These are phyloP conservation scores for Zele albiditarsus DNA, from an alignment of 2,888 invertebrate species.

Conservation along the genomic window DNA sequence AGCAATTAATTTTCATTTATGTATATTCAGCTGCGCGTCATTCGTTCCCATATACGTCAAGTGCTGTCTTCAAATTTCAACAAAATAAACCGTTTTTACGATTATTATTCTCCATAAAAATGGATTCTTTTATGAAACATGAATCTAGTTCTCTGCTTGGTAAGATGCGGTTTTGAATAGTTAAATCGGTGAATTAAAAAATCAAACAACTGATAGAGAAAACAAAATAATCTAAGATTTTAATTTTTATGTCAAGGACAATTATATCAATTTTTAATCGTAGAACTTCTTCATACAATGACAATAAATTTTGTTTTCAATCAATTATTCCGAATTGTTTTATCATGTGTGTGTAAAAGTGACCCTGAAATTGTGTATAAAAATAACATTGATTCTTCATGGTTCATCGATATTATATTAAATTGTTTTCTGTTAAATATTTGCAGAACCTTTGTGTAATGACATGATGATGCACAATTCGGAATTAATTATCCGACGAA, in stretches of 20 bases:
- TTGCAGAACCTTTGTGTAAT: constrained; percentile 56
- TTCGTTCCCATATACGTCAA: neutral
- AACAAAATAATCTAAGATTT: too few species aligned
- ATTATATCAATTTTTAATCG: too few species aligned
- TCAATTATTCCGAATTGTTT: neutral
- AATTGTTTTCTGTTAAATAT: constrained; percentile 5
- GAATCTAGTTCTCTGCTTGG: constrained; percentile 27
- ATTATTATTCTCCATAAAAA: constrained; percentile 35
- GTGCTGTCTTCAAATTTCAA: too few species aligned
- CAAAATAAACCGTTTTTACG: neutral
- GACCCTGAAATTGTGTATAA: neutral
- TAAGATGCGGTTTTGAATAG: constrained; percentile 8
- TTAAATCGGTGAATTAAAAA: neutral
- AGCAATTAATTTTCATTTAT: neutral
- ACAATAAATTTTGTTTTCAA: neutral
- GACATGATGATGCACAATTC: constrained; percentile 67
- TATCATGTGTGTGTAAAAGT: neutral
- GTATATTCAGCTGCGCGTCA: neutral
- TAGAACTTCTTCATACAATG: too few species aligned
- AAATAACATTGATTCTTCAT: neutral
- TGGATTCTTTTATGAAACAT: constrained; percentile 36
- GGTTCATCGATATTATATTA: neutral
- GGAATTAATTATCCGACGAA: constrained; percentile 75
- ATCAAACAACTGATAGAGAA: too few species aligned
- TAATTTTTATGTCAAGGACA: too few species aligned